A percentile compares a stretch with the other conserved stretches of the same genome.
Evolutionary conservation across 2,888 invertebrate genomes (phyloP).

Genomic region (Scelioninae gen. 1): DNA sequence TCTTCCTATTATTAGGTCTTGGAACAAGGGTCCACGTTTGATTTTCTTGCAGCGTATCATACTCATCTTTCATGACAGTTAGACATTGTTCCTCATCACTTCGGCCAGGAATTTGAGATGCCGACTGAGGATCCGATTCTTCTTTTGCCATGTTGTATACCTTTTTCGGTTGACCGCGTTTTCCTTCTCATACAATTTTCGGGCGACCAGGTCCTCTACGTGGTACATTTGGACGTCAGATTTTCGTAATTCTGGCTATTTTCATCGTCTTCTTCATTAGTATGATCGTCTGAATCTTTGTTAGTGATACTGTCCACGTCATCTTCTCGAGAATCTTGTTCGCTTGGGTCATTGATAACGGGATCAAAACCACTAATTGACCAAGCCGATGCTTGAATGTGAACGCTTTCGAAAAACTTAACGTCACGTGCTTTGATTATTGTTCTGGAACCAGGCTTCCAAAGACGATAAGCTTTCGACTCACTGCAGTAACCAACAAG

Average conservation of each 20-base stretch:
- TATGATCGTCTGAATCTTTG: too few species aligned
- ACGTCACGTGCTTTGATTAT: conserved; percentile 29
- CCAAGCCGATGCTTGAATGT: background rate
- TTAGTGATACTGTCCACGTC: too few species aligned
- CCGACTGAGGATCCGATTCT: conserved; percentile 21
- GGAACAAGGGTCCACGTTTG: conserved; percentile 67
- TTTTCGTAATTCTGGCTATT: too few species aligned
- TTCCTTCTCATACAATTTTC: conserved; percentile 1
- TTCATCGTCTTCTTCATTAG: too few species aligned
- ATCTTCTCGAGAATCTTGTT: too few species aligned
- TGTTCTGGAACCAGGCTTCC: conserved; percentile 26
- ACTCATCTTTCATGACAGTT: conserved; percentile 67
- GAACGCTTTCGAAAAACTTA: conserved; percentile 12
- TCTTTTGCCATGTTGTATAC: background rate
- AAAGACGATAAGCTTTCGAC: conserved; percentile 22
- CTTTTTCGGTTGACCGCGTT: conserved; percentile 28
- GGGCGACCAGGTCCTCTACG: conserved; percentile 25
- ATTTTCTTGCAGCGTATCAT: conserved; percentile 66
- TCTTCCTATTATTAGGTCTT: conserved; percentile 49
- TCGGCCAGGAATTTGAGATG: conserved; percentile 40
- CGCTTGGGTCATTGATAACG: too few species aligned
- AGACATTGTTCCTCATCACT: conserved; percentile 54
- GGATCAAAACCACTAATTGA: too few species aligned
- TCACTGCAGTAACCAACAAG: conserved; percentile 21
- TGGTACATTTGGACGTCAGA: too few species aligned